Evolutionary conservation across 2,113 vertebrate species (phyloP).

Genomic region (Nothoprocta perdicaria): DNA sequence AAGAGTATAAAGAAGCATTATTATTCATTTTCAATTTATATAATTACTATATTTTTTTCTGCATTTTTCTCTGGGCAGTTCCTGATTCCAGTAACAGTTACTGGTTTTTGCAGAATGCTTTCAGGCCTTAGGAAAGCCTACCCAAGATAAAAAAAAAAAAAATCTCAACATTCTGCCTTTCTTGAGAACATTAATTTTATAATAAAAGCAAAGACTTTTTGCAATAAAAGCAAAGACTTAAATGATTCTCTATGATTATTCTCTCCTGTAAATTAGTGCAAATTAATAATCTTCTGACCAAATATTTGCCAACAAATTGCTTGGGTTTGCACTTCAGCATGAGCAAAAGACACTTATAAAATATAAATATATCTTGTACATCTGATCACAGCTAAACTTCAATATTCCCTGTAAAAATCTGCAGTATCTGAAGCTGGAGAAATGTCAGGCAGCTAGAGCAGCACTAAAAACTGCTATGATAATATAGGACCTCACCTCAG

Average conservation of each 20-base stretch:
- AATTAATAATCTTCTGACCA: neutral
- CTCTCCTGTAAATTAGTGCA: neutral
- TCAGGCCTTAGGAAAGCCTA: neutral
- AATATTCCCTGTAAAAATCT: neutral
- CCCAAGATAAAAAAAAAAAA: neutral
- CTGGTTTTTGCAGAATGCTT: neutral
- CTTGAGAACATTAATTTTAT: neutral
- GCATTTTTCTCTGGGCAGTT: neutral
- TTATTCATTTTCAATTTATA: neutral
- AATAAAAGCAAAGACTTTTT: constrained; percentile 19
- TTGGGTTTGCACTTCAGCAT: neutral
- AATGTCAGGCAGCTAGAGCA: neutral
- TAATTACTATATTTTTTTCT: neutral
- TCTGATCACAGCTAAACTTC: neutral
- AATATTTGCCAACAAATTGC: neutral
- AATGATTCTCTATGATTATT: neutral
- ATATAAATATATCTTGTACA: neutral
- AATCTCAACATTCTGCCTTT: neutral
- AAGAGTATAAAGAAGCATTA: neutral
- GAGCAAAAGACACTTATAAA: neutral
- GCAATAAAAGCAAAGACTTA: constrained; percentile 20
- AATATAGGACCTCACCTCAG: neutral
- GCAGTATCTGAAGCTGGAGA: neutral
- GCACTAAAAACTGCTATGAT: neutral
- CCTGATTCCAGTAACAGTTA: neutral